Base-by-base conservation (phyloP, 2,888 invertebrate species). In the Erebia palarica region DNA sequence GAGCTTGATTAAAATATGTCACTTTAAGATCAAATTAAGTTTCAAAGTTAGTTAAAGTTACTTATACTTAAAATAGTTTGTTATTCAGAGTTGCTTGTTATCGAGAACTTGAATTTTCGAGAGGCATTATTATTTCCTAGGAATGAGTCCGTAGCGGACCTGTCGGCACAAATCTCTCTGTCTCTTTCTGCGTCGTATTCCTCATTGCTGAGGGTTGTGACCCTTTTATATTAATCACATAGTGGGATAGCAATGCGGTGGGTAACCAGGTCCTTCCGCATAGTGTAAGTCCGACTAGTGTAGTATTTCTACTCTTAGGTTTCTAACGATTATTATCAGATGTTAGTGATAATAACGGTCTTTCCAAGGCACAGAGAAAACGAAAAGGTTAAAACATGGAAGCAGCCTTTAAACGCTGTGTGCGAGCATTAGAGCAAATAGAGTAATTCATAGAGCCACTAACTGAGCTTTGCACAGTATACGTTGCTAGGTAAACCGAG, bases 11-110 rank as follows among this genome's bases (percentile, higher is more conserved):
- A 55, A 18, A 55, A 55, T 55, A 18, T 55, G 47, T 13, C 55
- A 55, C 55, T 55, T 18, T 55, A 55, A n/a, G 55, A 53, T 16
- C 53, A 53, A 1, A 47, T 47, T 47, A 47, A 47, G 18, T 55
- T 55, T 55, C 18, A 18, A 55, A 55, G 14, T 51, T 36, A 36
- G 5, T 49, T 10, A 10, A 55, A 47, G 47, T 47, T 13, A 47
- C 11, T 47, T 47, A 11, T 47, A 55, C 55, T 18, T 55, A 18
- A 55, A 55, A 55, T 55, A 55, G 55, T 55, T 55, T 55, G 55
- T 11, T 18, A 16, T 55, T 47, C 47, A 55, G 55, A 1, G 55
- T 18, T 10, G 16, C 10, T 55, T 55, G 16, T 55, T 55, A 16
- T 55, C 16, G 8, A 55, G 18, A 55, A 18, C 55, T 18, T 55